A percentile compares a stretch with the other conserved stretches of the same genome.
phyloP scores from a whole-genome alignment of 2,888 invertebrate genomes.

The Hedychridium roseum region DNA sequence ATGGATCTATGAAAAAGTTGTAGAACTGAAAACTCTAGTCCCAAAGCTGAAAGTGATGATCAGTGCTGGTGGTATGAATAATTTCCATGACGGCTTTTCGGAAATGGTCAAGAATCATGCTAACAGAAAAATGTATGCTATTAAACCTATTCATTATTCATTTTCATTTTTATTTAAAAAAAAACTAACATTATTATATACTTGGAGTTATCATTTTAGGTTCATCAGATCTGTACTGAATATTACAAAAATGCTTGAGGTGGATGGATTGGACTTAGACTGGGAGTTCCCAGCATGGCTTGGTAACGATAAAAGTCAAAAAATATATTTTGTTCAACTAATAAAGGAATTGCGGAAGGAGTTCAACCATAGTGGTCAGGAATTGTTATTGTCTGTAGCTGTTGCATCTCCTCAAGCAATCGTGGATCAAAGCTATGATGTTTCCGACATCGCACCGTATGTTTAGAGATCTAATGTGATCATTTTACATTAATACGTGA shows the following conservation, averaged over 20 bases:
- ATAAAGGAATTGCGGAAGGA: slow-evolving; percentile 77
- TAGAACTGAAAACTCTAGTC: slow-evolving; percentile 69
- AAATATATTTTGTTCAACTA: slow-evolving; percentile 78
- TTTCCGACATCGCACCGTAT: slow-evolving; percentile 78
- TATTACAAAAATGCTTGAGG: slow-evolving; percentile 66
- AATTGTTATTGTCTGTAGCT: slow-evolving; percentile 75
- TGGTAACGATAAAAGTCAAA: slow-evolving; percentile 66
- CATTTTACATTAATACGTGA: neutral
- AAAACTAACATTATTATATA: no score
- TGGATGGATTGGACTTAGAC: slow-evolving; percentile 81
- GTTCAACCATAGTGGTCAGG: slow-evolving; percentile 68
- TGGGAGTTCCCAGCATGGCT: slow-evolving; percentile 86
- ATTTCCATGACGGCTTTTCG: slow-evolving; percentile 68
- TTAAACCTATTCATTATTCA: slow-evolving; percentile 53
- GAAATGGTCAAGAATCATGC: slow-evolving; percentile 77
- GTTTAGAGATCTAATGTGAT: slow-evolving; percentile 38
- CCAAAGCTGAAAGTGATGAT: slow-evolving; percentile 78
- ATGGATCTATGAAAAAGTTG: slow-evolving; percentile 62
- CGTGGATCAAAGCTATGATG: slow-evolving; percentile 79
- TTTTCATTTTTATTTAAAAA: no score
- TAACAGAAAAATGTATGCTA: slow-evolving; percentile 70
- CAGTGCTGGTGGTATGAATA: slow-evolving; percentile 74
- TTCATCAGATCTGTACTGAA: slow-evolving; percentile 67
- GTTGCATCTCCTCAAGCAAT: slow-evolving; percentile 82
- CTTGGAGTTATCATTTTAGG: no score